These are phyloP conservation scores for Xanthorhoe designata DNA, from an alignment of 2,888 invertebrate genomes.

Conservation along the genomic window DNA sequence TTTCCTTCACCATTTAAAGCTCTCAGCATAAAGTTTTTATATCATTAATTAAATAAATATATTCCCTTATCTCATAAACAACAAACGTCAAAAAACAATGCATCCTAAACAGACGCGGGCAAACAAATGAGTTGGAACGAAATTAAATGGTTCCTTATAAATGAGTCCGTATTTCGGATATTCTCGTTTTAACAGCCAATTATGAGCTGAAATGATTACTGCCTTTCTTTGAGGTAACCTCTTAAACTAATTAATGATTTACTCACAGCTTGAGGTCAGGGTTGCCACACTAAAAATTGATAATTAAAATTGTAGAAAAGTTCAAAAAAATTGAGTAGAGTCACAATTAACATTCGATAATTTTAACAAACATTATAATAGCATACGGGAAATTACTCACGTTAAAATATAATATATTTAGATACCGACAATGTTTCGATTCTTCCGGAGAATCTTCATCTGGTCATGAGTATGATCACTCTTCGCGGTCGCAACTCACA, in stretches of 20 bases:
- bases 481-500: no score
- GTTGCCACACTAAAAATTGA: slow-evolving; percentile 46
- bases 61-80: slow-evolving; percentile 40
- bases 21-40: background rate
- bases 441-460: no score
- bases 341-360: no score
- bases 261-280: slow-evolving; percentile 68
- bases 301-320: background rate
- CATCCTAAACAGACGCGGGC: slow-evolving; percentile 53
- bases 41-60: slow-evolving; percentile 36
- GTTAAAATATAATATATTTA: no score
- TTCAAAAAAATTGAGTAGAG: background rate
- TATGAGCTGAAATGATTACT: slow-evolving; percentile 72
- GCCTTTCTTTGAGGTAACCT: slow-evolving; percentile 74
- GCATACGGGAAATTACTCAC: no score
- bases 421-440: no score
- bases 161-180: slow-evolving; percentile 69
- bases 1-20: background rate
- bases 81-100: slow-evolving; percentile 45
- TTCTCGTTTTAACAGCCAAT: slow-evolving; percentile 82
- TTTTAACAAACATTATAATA: no score
- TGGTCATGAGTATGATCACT: no score
- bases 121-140: slow-evolving; percentile 74
- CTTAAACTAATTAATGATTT: slow-evolving; percentile 81
- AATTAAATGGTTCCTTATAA: slow-evolving; percentile 72